Percentiles rank a stretch among this genome's conserved stretches.
Evolutionary conservation across 2,797 vertebrate species (phyloP).

Genomic region (Hozukius guyotensis): DNA sequence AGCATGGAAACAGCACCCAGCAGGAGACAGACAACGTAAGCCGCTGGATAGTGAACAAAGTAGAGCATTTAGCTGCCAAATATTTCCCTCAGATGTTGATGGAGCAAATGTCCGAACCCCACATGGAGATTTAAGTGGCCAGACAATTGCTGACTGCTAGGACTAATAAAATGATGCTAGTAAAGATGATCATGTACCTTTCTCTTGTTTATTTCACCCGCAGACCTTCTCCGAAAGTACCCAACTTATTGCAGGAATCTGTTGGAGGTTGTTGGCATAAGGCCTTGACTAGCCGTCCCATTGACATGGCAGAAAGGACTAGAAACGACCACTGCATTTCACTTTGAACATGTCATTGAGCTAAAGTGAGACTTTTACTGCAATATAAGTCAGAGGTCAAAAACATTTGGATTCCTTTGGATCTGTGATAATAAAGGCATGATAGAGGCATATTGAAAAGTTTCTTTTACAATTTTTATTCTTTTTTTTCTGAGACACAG

Average conservation of each 20-base stretch:
- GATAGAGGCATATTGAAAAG: background rate
- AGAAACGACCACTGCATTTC: background rate
- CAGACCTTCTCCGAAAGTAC: background rate
- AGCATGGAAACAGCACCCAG: no score
- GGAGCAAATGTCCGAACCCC: background rate
- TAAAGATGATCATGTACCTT: background rate
- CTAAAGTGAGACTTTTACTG: background rate
- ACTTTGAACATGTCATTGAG: background rate
- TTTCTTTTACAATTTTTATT: background rate
- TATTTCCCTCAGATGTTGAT: background rate
- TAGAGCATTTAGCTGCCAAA: background rate
- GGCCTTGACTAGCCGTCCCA: background rate
- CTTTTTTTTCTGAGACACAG: background rate
- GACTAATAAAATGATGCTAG: background rate
- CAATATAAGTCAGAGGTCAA: background rate
- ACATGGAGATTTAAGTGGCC: background rate
- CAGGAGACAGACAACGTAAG: background rate
- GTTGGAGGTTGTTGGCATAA: background rate
- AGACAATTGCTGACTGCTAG: background rate
- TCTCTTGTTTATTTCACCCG: background rate
- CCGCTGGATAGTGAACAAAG: background rate
- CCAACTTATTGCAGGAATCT: background rate
- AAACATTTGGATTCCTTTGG: conserved; percentile 7
- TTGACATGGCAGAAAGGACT: background rate
- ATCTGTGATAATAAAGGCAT: background rate